Base-by-base conservation (phyloP, 2,113 vertebrate genomes). In the Balaenoptera acutorostrata region DNA sequence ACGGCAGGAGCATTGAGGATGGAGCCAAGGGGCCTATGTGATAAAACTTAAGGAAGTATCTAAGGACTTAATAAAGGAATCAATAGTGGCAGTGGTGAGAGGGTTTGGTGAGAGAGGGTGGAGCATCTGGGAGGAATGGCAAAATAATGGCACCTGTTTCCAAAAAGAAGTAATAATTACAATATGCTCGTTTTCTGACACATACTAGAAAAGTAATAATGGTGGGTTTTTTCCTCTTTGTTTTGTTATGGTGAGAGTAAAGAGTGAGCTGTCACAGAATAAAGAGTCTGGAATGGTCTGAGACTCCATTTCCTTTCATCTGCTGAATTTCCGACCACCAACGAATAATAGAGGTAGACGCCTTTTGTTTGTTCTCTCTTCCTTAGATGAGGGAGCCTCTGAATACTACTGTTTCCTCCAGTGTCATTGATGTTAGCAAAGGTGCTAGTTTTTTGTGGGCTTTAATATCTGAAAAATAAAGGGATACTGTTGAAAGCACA, bases 381-480 rank as follows among this genome's bases (percentile, higher is more conserved):
- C 31, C 12, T 61, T 64, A 90, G 64, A 84, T 9, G 63, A 84
- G 29, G 46, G 33, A 61, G 20, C 6, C 29, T 87, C 72, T 57
- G 77, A 82, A 63, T 80, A 90, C 57, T 33, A 63, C 17, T 81
- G 29, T 86, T 86, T 68, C 44, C 17, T 92, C 25, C 68, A 63
- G 27, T 69, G 27, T 72, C 80, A 6, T 46, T 90, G n/a, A n/a
- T 68, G 41, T 96, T 71, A 87, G 41, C 39, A 68, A 78, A 91
- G 6, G 8, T 64, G 72, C 85, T 77, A 52, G 66, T 78, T 90
- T 29, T 82, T 74, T 17, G 12, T 68, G 36, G 41, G 9, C 18
- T 74, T 94, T 97, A 88, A 83, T 91, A 92, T 92, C 31, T 95
- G 64, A 95, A 82, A 97, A 83, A 63, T 14, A 94, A 85, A 72